A percentile compares a stretch with the other conserved stretches of the same genome.
These are phyloP conservation scores for Brienomyrus brachyistius DNA, from an alignment of 2,113 vertebrate genomes.

Conservation along the genomic window DNA sequence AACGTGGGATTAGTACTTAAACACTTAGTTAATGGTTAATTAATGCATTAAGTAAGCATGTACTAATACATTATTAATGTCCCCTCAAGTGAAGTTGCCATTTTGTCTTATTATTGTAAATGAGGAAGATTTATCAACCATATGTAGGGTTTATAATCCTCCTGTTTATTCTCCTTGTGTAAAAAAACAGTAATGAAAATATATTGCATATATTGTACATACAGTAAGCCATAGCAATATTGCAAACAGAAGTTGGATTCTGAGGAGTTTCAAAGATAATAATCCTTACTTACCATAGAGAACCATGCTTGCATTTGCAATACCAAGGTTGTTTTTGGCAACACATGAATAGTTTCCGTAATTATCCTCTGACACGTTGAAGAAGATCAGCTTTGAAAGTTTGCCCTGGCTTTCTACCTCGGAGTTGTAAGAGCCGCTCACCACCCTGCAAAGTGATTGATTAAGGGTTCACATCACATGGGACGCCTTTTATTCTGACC, in stretches of 20 bases:
- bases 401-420: constrained; percentile 78
- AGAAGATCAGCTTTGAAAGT: constrained; percentile 84
- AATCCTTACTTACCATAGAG: constrained; percentile 75
- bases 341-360: constrained; percentile 96
- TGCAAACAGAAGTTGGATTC: neutral
- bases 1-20: too few species aligned
- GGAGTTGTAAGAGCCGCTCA: constrained; percentile 74
- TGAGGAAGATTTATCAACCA: neutral
- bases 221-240: neutral
- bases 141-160: neutral
- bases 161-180: neutral
- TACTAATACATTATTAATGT: too few species aligned
- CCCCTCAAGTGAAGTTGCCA: too few species aligned
- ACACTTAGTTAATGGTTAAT: too few species aligned
- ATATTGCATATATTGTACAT: neutral
- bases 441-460: constrained; percentile 61
- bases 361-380: constrained; percentile 86
- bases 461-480: neutral
- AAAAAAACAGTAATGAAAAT: neutral
- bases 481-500: neutral
- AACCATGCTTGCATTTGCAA: constrained; percentile 83
- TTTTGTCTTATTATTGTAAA: neutral
- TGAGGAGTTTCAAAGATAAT: neutral
- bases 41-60: too few species aligned
- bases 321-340: constrained; percentile 85